These are phyloP conservation scores for Amphilophus citrinellus DNA, from an alignment of 2,113 vertebrate genomes.

Conservation along the genomic window DNA sequence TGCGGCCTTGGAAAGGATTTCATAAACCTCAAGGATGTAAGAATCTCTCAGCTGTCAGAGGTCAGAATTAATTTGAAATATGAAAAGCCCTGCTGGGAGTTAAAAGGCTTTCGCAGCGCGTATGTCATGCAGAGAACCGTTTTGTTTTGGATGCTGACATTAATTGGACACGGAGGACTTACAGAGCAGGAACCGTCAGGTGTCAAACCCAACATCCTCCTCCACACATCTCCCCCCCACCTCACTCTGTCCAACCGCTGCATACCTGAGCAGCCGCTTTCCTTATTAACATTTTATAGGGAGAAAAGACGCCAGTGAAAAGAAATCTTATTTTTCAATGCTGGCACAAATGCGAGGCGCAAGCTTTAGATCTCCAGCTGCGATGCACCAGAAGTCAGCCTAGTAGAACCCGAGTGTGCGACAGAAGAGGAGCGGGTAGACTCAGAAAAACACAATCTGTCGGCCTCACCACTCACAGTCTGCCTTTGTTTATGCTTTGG, in stretches of 20 bases:
- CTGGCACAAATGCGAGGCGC: neutral
- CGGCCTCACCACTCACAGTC: neutral
- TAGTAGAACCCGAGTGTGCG: neutral
- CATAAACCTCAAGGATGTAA: neutral
- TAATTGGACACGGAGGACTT: constrained; percentile 50
- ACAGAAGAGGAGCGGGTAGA: constrained; percentile 17
- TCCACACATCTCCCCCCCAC: neutral
- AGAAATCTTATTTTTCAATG: constrained; percentile 13
- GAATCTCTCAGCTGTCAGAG: neutral
- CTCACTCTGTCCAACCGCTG: neutral
- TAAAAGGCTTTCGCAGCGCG: neutral
- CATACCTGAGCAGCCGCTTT: constrained; percentile 43
- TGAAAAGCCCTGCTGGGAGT: neutral
- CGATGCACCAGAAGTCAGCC: constrained; percentile 41
- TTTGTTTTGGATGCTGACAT: constrained; percentile 21
- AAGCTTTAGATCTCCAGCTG: constrained; percentile 17
- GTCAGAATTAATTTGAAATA: neutral
- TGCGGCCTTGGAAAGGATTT: neutral
- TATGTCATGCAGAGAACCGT: neutral
- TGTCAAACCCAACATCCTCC: constrained; percentile 24
- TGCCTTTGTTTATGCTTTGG: constrained; percentile 27
- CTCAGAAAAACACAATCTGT: constrained; percentile 30
- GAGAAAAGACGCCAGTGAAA: neutral
- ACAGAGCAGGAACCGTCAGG: constrained; percentile 29
- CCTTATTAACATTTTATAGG: constrained; percentile 60